Evolutionary conservation across 2,888 invertebrate genomes (phyloP), one percentile per base, ranked within the genome.

Genomic region (Brenthis hecate): DNA sequence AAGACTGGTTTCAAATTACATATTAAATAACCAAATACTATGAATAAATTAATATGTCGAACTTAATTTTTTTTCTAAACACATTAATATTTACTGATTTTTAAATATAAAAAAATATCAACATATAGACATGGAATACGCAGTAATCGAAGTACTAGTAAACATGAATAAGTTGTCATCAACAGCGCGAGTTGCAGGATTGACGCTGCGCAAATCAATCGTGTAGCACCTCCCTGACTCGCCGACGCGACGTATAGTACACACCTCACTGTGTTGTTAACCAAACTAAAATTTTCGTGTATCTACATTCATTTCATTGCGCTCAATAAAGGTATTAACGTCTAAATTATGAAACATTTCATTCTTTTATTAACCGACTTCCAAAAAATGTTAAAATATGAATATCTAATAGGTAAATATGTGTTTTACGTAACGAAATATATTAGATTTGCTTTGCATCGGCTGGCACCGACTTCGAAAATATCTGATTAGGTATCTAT

Each of bases 141-240:
- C 36, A 65, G 61, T 47, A 64, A 68, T 69, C 64, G 56, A 65
- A 58, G 65, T 64, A 73, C 70, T 71, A 64, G 72, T 65, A 66
- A 66, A 68, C 68, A 71, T 74, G 75, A 72, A 62, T 71, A 74
- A 72, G 73, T 72, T 71, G 75, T 76, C 76, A 81, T 79, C 80
- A 80, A 77, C 77, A 77, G 77, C 74, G 74, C 71, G 74, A 73
- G 76, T 66, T 47, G 72, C 64, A 73, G 76, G 81, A 80, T 79
- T 80, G 84, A 84, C 81, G 78, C 76, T 69, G 76, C 73, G 75
- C 77, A 79, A 84, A 84, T 82, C 80, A 83, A 84, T 84, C 76
- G 72, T 73, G 78, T 76, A 78, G 78, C 79, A 79, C 79, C 79
- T 76, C 76, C 71, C 74, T 70, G 65, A 69, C 68, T 70, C 68